phyloP scores from a whole-genome alignment of 2,888 invertebrate genomes.

The Acleris emargana region DNA sequence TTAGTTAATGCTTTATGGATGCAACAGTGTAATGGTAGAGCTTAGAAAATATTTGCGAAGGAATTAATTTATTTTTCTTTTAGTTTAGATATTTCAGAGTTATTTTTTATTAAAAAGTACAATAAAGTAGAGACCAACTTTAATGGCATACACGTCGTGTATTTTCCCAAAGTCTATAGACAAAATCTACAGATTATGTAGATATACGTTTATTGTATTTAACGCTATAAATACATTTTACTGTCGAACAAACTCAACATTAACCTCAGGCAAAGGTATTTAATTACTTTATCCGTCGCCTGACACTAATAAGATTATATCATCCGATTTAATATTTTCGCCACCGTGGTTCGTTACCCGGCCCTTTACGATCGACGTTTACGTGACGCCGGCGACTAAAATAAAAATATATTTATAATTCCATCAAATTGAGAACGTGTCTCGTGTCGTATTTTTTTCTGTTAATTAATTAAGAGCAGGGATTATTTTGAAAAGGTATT shows the following conservation, averaged over 20 bases:
- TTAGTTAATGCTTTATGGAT: conserved; percentile 26
- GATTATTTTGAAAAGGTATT: no score
- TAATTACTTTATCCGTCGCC: conserved; percentile 16
- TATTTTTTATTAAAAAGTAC: no score
- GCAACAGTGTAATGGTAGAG: not conserved
- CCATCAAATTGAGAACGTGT: no score
- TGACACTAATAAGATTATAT: conserved; percentile 30
- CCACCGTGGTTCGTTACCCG: conserved; percentile 2
- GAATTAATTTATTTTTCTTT: not conserved
- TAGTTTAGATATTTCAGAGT: no score
- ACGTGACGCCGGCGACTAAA: not conserved
- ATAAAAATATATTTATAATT: not conserved
- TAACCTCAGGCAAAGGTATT: conserved; percentile 12
- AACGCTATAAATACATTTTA: not conserved
- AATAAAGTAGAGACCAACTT: no score
- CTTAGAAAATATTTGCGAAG: not conserved
- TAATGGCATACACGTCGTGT: no score
- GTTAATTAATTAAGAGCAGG: no score
- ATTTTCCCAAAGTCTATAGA: no score
- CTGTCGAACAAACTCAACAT: not conserved
- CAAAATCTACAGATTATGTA: no score
- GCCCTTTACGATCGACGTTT: conserved; percentile 3
- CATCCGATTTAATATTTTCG: conserved; percentile 33
- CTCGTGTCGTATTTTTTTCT: no score
- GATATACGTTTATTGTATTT: no score